Conservation (phyloP, 2,797 vertebrate species). For the Pipistrellus pygmaeus region DNA sequence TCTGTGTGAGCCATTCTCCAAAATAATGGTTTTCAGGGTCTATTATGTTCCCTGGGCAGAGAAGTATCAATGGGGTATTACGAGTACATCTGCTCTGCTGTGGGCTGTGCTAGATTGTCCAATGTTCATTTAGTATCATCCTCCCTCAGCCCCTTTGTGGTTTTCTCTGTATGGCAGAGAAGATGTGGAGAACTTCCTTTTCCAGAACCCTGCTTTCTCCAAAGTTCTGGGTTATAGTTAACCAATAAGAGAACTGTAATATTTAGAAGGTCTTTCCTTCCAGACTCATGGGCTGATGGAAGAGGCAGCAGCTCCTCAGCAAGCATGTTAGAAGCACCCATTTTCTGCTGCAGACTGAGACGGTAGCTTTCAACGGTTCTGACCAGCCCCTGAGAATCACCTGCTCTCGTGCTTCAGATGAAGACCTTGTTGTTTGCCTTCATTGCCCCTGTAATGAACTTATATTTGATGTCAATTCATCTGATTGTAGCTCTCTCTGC, state of each 20-base stretch:
- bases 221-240: neutral
- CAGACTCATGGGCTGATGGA: neutral
- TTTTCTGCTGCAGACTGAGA: neutral
- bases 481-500: neutral
- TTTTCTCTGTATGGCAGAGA: neutral
- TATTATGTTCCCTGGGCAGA: rapidly evolving
- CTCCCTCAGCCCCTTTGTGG: neutral
- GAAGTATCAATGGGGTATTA: rapidly evolving
- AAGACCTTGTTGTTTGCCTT: neutral
- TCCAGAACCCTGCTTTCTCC: neutral
- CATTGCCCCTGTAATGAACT: neutral
- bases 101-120: rapidly evolving
- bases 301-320: neutral
- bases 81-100: rapidly evolving
- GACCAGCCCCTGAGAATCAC: neutral
- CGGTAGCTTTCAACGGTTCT: neutral
- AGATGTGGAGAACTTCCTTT: neutral
- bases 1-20: neutral
- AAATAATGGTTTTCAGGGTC: neutral
- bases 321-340: neutral
- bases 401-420: neutral
- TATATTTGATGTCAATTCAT: neutral
- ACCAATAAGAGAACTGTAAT: neutral
- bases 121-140: neutral
- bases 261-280: neutral